These are phyloP conservation scores for Nycticebus coucang DNA, from an alignment of 2,113 vertebrate genomes.

Conservation along the genomic window DNA sequence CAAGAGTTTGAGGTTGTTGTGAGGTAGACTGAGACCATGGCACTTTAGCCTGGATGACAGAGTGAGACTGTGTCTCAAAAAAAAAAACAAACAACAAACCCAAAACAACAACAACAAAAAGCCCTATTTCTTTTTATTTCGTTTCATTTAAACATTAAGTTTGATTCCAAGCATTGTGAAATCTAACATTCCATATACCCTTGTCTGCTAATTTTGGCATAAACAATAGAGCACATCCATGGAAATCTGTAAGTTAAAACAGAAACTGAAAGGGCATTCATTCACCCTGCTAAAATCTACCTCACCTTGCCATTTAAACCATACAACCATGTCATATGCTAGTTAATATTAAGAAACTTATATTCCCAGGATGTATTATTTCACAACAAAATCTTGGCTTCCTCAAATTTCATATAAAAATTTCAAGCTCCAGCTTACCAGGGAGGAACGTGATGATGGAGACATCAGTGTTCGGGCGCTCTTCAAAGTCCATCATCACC, in stretches of 20 bases:
- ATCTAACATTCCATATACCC: neutral
- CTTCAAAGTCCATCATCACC: constrained; percentile 96
- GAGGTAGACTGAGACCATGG: too few relatives aligned
- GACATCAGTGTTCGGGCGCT: constrained; percentile 94
- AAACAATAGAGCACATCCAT: neutral
- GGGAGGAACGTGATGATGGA: constrained; percentile 92
- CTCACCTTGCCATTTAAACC: too few relatives aligned
- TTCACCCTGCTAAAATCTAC: neutral
- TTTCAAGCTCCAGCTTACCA: constrained; percentile 83
- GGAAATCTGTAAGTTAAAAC: neutral
- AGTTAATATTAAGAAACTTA: neutral
- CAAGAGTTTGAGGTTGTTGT: too few relatives aligned
- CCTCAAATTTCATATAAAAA: neutral
- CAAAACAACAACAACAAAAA: too few relatives aligned
- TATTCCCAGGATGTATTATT: neutral
- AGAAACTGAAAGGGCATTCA: neutral
- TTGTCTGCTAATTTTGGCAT: neutral
- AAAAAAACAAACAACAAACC: too few relatives aligned
- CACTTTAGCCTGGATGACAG: too few relatives aligned
- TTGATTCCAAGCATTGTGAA: neutral
- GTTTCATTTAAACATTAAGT: neutral
- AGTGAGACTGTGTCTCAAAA: too few relatives aligned
- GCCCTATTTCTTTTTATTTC: neutral
- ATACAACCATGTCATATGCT: neutral
- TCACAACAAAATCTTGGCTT: neutral